A percentile compares a stretch with the other conserved stretches of the same genome.
Conservation (phyloP, 2,888 invertebrate genomes). For the Antheraea yamamai region DNA sequence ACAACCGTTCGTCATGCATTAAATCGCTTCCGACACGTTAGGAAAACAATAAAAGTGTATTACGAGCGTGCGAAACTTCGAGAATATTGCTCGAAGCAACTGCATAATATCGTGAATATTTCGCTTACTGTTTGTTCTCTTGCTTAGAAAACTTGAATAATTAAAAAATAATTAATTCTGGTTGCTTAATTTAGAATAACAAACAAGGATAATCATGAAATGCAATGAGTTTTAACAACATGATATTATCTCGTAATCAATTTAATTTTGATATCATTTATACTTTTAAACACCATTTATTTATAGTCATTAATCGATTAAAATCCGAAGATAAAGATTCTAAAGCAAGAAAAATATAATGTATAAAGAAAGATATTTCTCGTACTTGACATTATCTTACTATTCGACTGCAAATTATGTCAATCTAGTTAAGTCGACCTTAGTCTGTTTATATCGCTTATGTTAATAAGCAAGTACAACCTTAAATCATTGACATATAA, state of each 20-base stretch:
- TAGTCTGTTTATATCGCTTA: not conserved
- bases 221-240: not conserved
- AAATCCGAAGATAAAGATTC: not conserved
- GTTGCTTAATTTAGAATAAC: not conserved
- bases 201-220: not conserved
- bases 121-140: not conserved
- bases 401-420: not conserved
- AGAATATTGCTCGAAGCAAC: not conserved
- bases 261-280: not conserved
- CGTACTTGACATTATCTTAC: not conserved
- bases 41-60: constrained; percentile 18
- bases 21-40: constrained; percentile 20
- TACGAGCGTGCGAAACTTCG: not conserved
- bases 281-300: not conserved
- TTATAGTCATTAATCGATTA: not conserved
- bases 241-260: not conserved
- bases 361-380: not conserved
- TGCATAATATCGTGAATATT: not conserved
- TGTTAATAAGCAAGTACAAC: not conserved
- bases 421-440: not conserved
- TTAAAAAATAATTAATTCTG: not conserved
- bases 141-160: not conserved
- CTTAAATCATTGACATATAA: not conserved
- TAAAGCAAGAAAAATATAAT: not conserved
- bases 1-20: constrained; percentile 18